phyloP scores from a whole-genome alignment of 2,113 vertebrate genomes.

The Cephalopholis sonnerati region DNA sequence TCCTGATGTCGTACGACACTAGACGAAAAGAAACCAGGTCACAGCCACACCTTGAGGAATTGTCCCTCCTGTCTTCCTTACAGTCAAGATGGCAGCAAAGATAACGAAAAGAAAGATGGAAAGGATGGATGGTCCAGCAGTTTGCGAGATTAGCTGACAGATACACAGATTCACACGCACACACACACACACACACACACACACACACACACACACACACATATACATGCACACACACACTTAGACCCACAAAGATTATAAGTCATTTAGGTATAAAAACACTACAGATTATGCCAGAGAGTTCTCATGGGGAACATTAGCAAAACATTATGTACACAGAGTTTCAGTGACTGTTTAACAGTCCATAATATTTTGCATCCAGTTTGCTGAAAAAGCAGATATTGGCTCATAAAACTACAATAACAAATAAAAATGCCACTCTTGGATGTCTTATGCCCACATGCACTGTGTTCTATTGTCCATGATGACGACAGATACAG shows the following conservation, averaged over 20 bases:
- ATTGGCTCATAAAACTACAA: not conserved
- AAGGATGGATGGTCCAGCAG: too few species aligned
- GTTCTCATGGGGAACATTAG: not conserved
- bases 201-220: too few species aligned
- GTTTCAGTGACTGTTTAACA: not conserved
- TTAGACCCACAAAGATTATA: not conserved
- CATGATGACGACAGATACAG: not conserved
- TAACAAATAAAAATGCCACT: not conserved
- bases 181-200: too few species aligned
- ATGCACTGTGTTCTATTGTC: not conserved
- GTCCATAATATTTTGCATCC: not conserved
- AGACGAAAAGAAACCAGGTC: too few species aligned
- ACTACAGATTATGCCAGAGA: not conserved
- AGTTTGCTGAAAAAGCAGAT: not conserved
- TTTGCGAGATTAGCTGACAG: too few species aligned
- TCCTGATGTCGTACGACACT: too few species aligned
- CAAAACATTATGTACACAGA: not conserved
- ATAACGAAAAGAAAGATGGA: too few species aligned
- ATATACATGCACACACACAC: too few species aligned
- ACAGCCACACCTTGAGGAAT: too few species aligned
- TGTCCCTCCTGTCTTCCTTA: too few species aligned
- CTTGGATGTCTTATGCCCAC: not conserved
- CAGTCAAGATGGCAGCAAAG: too few species aligned
- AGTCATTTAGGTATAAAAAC: not conserved
- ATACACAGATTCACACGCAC: too few species aligned